Conservation (phyloP, 37 sponge, comb jelly and placozoan species). For the Halisarca cf. caerulea region DNA sequence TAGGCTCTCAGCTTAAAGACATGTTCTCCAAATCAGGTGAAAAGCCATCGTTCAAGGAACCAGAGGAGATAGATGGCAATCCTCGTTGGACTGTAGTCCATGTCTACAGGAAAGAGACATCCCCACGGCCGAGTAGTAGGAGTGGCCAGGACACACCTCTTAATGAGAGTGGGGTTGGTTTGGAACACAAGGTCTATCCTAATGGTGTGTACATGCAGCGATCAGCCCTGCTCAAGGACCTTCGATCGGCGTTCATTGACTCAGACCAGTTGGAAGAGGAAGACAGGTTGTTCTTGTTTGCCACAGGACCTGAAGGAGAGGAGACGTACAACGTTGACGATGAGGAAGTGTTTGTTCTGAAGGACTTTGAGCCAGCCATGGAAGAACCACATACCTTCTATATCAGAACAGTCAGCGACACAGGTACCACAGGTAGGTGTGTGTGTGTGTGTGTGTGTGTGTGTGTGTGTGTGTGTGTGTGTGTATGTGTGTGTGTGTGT, state of each 20-base stretch:
- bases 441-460: not conserved
- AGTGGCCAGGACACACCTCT: not conserved
- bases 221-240: conserved; percentile 50
- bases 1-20: conserved; percentile 18
- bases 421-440: not conserved
- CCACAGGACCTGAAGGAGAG: conserved; percentile 32
- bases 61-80: conserved; percentile 40
- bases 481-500: not conserved
- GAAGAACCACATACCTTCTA: not conserved
- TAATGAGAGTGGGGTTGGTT: not conserved
- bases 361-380: conserved; percentile 29
- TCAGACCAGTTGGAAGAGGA: conserved; percentile 39
- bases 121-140: not conserved
- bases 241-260: conserved; percentile 62
- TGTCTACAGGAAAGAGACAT: not conserved
- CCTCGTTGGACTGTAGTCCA: conserved; percentile 58
- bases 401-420: conserved; percentile 9
- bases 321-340: conserved; percentile 38
- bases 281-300: conserved; percentile 39
- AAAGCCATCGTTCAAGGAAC: conserved; percentile 48
- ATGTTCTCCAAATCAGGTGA: not conserved
- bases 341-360: conserved; percentile 35
- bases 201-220: conserved; percentile 44
- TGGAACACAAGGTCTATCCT: conserved; percentile 35
- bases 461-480: not conserved